Evolutionary conservation across 2,113 vertebrate species (phyloP), one percentile per base, ranked within the genome.

Genomic region (Scartelaos histophorus): DNA sequence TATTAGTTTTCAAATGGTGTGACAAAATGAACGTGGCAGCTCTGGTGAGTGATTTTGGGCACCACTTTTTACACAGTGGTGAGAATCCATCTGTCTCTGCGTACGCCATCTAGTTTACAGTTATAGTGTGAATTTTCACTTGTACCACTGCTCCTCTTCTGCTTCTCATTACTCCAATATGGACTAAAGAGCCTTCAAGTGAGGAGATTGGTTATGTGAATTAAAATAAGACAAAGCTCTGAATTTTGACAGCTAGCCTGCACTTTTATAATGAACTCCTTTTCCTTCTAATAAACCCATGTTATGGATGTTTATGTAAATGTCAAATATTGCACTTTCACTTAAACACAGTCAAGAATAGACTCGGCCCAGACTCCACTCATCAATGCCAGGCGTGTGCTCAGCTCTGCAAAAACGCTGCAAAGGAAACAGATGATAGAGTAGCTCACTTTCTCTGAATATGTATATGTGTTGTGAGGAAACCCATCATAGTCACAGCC

Each of bases 401-500:
- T 64, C 57, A 66, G 82, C 76, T 78, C 67, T 72, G 76, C 75
- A 15, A 45, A 43, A 81, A 71, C 62, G 29, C 60, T 25, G 46
- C 16, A 69, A 79, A 66, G 65, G 19, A 71, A 65, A 67, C 66
- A 78, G 34, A 85, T 88, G 90, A 91, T 87, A 73, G 82, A 91
- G 82, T 70, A 81, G 22, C 13, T 24, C 45, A 5, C 74, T 74
- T 86, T 75, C 67, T 67, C 81, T 90, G 83, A 88, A 90, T 88
- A 90, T 90, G 81, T 85, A 90, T 87, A 84, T 76, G 75, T 62
- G 62, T 71, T 76, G 80, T 74, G 82, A 78, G 76, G 76, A 89
- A 84, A 91, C 85, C 86, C 73, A 87, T 89, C 82, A 88, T 77
- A 64, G 79, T 83, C 76, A 57, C 54, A 73, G 79, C 47, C 84